Evolutionary conservation across 2,113 vertebrate genomes (phyloP).

Genomic region (Otis tarda): DNA sequence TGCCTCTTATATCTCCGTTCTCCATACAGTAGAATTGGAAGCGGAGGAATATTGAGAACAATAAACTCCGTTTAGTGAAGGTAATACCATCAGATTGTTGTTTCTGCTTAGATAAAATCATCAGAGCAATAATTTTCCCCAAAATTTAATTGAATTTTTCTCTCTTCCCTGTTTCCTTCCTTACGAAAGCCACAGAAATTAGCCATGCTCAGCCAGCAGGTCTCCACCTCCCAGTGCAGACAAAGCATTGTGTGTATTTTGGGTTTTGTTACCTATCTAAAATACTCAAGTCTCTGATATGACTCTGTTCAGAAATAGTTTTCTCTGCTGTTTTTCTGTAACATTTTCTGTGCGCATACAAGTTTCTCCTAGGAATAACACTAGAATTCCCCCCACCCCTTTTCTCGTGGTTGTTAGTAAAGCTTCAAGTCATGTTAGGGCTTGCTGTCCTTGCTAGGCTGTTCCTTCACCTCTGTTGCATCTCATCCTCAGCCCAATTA

Average conservation of each 20-base stretch:
- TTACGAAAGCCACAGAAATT: background rate
- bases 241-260: background rate
- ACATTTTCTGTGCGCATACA: background rate
- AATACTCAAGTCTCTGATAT: background rate
- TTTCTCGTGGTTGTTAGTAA: background rate
- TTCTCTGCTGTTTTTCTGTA: background rate
- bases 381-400: background rate
- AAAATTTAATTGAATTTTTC: background rate
- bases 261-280: background rate
- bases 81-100: background rate
- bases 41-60: background rate
- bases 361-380: background rate
- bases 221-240: background rate
- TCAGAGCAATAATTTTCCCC: background rate
- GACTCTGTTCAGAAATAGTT: background rate
- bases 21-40: background rate
- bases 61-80: background rate
- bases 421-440: conserved; percentile 13
- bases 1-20: background rate
- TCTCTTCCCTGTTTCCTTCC: background rate
- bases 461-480: conserved; percentile 41
- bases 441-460: conserved; percentile 44
- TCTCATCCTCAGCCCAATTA: conserved; percentile 51
- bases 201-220: background rate
- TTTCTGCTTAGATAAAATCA: background rate